Percentiles rank a stretch among this genome's conserved stretches.
Evolutionary conservation across 2,797 vertebrate species (phyloP).

Genomic region (Saxicola maurus): DNA sequence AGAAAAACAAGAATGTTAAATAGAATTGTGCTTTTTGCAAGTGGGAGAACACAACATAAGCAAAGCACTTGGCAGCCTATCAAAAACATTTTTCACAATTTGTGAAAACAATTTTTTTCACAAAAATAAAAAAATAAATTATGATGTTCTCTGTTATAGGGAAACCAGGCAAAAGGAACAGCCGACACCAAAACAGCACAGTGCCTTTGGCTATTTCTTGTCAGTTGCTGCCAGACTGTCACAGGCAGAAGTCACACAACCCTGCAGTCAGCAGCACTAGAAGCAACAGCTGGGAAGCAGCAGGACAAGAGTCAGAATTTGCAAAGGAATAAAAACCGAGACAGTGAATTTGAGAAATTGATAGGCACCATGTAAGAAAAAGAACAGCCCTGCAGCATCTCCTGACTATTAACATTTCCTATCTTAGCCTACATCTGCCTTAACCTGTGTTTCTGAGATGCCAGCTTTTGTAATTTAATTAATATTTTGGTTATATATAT

Average conservation of each 20-base stretch:
- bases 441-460: neutral
- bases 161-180: neutral
- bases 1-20: neutral
- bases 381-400: neutral
- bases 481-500: neutral
- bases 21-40: neutral
- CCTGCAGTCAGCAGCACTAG: neutral
- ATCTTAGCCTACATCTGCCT: neutral
- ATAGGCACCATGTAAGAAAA: neutral
- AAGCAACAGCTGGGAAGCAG: neutral
- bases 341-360: neutral
- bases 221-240: neutral
- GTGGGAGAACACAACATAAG: neutral
- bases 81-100: neutral
- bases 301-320: neutral
- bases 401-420: neutral
- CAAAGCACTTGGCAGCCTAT: neutral
- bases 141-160: neutral
- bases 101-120: too few species aligned
- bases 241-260: neutral
- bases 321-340: neutral
- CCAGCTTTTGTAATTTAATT: neutral
- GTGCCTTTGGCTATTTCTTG: neutral
- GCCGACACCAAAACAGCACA: neutral
- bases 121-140: neutral